Evolutionary conservation across 2,888 invertebrate genomes (phyloP).

Genomic region (Pristionchus mayeri): DNA sequence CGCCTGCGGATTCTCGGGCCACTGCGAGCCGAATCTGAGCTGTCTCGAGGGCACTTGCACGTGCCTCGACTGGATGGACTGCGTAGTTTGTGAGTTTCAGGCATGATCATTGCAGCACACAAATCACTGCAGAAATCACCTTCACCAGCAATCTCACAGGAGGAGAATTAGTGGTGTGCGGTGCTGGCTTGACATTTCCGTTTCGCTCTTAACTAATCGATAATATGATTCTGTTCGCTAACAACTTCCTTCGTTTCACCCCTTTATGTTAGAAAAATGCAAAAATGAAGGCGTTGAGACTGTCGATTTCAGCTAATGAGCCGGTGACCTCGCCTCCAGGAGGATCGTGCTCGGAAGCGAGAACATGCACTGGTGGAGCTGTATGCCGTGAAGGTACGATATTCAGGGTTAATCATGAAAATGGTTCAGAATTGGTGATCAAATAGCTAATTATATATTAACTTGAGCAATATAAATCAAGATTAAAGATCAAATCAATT

Average conservation of each 20-base stretch:
- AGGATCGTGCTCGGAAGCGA: slow-evolving; percentile 70
- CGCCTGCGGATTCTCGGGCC: slow-evolving; percentile 56
- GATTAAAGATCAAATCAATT: no score
- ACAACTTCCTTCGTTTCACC: slow-evolving; percentile 26
- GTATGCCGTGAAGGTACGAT: slow-evolving; percentile 62
- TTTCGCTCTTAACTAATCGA: slow-evolving; percentile 22
- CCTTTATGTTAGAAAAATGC: neutral
- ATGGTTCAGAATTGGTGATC: no score
- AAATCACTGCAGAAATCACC: neutral
- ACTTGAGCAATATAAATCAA: no score
- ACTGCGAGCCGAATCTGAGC: slow-evolving; percentile 59
- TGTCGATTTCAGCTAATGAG: slow-evolving; percentile 64
- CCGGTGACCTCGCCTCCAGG: slow-evolving; percentile 73
- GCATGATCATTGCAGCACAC: neutral
- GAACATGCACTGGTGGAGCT: slow-evolving; percentile 72
- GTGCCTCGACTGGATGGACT: slow-evolving; percentile 56
- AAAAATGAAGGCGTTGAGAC: no score
- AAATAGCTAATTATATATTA: no score
- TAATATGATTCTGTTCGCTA: neutral
- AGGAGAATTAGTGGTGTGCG: neutral
- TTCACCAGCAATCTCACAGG: neutral
- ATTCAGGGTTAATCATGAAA: no score
- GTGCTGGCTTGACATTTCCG: neutral
- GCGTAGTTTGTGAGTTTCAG: neutral
- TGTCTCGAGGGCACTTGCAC: slow-evolving; percentile 66